Base-by-base conservation (phyloP, 2,888 invertebrate species). In the Aproaerema taeniolella region DNA sequence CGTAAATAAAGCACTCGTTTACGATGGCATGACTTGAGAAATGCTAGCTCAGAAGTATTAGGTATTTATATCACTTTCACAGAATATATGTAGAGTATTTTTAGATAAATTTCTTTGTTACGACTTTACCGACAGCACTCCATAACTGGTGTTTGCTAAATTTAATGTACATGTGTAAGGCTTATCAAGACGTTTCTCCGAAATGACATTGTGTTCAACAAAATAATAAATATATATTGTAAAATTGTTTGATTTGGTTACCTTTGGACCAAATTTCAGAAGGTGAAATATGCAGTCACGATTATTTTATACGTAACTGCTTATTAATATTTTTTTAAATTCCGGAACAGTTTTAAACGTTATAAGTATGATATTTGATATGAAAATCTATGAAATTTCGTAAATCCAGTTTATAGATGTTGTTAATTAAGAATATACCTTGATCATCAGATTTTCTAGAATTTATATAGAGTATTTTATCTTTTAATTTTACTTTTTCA, bases 41-140 rank as follows among this genome's bases (percentile, higher is more conserved):
- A n/a, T n/a, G n/a, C n/a, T n/a, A n/a, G n/a, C n/a, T n/a, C n/a
- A n/a, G n/a, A n/a, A n/a, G n/a, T n/a, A n/a, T n/a, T n/a, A n/a
- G n/a, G n/a, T n/a, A n/a, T n/a, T n/a, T n/a, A n/a, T n/a, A n/a
- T n/a, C n/a, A n/a, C n/a, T n/a, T n/a, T n/a, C n/a, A n/a, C 20
- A 20, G 20, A 20, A 20, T 20, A 49, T 43, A 54, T 57, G 68
- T 79, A 77, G 70, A 67, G 72, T 83, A 83, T 83, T 85, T 85
- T 85, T 85, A 85, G 83, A 85, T 64, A 67, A 83, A 67, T 77
- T 77, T 83, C 67, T 81, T 82, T 81, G 69, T 75, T 78, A 69
- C 49, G 65, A 55, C 59, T 70, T 62, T 77, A 78, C 70, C 65
- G 61, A 45, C 47, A 47, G 45, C 47, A 47, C 48, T 28, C 11